phyloP scores from a whole-genome alignment of 2,888 invertebrate genomes.

The Amiota communis region DNA sequence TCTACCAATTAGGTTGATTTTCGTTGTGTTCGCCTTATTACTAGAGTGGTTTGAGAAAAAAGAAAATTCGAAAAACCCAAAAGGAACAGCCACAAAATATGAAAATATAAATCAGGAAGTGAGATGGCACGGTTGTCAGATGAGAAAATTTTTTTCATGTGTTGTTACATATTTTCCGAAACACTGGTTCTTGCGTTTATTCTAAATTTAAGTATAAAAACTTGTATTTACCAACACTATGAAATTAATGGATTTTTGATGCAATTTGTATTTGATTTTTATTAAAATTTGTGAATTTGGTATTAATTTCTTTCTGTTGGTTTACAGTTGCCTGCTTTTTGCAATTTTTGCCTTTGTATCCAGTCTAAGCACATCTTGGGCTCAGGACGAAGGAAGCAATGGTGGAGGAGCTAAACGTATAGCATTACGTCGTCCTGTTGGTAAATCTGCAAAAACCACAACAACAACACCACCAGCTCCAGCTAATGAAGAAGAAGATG shows the following conservation, averaged over 20 bases:
- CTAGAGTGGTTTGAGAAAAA: too few relatives aligned
- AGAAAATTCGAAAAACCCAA: too few relatives aligned
- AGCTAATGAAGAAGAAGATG: slow-evolving; percentile 72
- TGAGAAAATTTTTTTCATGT: too few relatives aligned
- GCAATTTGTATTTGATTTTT: slow-evolving; percentile 9
- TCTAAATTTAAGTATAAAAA: too few relatives aligned
- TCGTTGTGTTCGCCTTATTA: too few relatives aligned
- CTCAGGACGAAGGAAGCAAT: slow-evolving; percentile 53
- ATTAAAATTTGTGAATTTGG: neutral
- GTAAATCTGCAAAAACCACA: slow-evolving; percentile 61
- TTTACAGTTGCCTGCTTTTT: slow-evolving; percentile 62
- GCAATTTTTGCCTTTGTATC: slow-evolving; percentile 62
- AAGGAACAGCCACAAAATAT: too few relatives aligned
- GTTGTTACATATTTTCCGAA: too few relatives aligned
- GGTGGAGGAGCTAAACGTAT: slow-evolving; percentile 57
- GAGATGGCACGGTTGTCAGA: too few relatives aligned
- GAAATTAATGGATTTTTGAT: neutral
- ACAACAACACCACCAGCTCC: slow-evolving; percentile 65
- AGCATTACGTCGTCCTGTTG: slow-evolving; percentile 65
- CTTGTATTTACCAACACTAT: too few relatives aligned
- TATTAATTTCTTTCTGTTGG: neutral
- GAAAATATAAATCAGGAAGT: too few relatives aligned
- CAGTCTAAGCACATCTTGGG: slow-evolving; percentile 55
- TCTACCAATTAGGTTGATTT: too few relatives aligned
- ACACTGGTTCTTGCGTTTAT: too few relatives aligned